Base-by-base conservation (phyloP, 2,888 invertebrate genomes). In the Unio delphinus region DNA sequence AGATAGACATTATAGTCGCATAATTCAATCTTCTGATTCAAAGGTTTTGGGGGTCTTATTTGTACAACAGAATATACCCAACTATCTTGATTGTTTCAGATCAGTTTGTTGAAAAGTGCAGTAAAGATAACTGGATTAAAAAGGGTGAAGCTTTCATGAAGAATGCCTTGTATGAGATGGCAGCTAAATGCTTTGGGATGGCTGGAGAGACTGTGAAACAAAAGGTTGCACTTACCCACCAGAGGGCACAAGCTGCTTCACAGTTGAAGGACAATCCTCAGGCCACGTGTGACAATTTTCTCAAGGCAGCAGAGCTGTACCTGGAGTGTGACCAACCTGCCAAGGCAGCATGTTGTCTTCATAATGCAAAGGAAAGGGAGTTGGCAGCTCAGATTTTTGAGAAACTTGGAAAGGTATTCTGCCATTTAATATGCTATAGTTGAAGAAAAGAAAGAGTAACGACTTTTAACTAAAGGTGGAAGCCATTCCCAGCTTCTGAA, bases 101-200 rank as follows among this genome's bases (percentile, higher is more conserved):
- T n/a, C n/a, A n/a, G 69, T 86, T 87, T 78, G 85, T 85, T 0
- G 82, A 84, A 69, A 80, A 79, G 58, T 87, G 86, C 15, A 82
- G 72, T 18, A 23, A 65, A 4, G 74, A 75, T 4, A 82, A 86
- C 67, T 87, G 87, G 87, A 66, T 79, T 58, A 70, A 76, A 57
- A 71, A 83, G 30, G 87, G 85, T 1, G 82, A 85, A 17, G 81
- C 84, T 20, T 84, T 86, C 70, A 82, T 82, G 80, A 75, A 73
- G 26, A 81, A 82, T 28, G 76, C 75, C 4, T 72, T 85, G 69
- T 87, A 84, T 69, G 75, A 77, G 23, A 81, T 85, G 6, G 87
- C 87, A 8, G 85, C 86, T 23, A 87, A 85, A 68, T 87, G 87
- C 68, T 87, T 82, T 69, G 69, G 74, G 11, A 77, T 75, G 64